phyloP scores from a whole-genome alignment of 2,113 vertebrate species.

The Stictonetta naevosa region DNA sequence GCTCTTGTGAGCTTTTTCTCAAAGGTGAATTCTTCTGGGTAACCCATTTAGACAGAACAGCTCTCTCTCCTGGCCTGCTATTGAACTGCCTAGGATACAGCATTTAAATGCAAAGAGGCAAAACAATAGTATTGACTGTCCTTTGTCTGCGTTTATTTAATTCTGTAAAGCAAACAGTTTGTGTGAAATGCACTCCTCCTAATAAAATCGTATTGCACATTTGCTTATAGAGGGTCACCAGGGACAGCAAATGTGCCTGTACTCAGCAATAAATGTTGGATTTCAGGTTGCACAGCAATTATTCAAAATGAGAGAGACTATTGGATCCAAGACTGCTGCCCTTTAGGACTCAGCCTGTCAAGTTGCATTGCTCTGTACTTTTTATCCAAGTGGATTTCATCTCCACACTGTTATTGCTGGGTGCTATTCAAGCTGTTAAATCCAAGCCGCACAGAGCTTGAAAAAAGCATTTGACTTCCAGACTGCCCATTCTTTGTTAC shows the following conservation, averaged over 20 bases:
- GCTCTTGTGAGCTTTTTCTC: background rate
- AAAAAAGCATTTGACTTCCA: background rate
- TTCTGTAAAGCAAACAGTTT: constrained; percentile 65
- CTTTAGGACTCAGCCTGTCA: constrained; percentile 60
- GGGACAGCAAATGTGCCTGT: constrained; percentile 42
- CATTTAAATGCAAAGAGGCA: constrained; percentile 60
- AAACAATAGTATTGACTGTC: constrained; percentile 58
- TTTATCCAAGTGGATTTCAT: constrained; percentile 40
- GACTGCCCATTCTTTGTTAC: background rate
- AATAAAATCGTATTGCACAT: constrained; percentile 53
- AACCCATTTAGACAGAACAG: background rate
- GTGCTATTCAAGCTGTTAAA: background rate
- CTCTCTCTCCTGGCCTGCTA: background rate
- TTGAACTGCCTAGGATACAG: constrained; percentile 20
- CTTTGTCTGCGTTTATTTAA: constrained; percentile 53
- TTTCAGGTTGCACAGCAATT: constrained; percentile 48
- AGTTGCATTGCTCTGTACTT: background rate
- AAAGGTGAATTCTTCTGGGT: background rate
- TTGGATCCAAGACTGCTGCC: constrained; percentile 26
- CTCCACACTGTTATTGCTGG: background rate
- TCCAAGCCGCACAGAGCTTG: background rate
- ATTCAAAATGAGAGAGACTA: constrained; percentile 57
- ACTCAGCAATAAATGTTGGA: constrained; percentile 64
- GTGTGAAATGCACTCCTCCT: constrained; percentile 37
- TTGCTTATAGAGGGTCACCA: constrained; percentile 46